Evolutionary conservation across 2,888 invertebrate genomes (phyloP).

Genomic region (Latheticus oryzae): DNA sequence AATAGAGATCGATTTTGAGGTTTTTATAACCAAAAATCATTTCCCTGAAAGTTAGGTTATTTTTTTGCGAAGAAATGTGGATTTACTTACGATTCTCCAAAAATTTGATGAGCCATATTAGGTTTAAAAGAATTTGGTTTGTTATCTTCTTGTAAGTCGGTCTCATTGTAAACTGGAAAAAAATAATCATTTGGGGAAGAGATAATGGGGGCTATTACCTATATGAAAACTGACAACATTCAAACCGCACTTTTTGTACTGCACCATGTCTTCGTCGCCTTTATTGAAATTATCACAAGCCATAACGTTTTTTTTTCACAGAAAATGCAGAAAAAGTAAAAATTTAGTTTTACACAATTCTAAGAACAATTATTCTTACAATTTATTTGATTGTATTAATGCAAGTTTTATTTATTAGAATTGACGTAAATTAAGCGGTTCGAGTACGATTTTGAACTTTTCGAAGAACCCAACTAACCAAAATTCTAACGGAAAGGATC

Average conservation of each 20-base stretch:
- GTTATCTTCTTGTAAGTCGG: conserved; percentile 41
- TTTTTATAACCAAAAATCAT: conserved; percentile 94
- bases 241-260: conserved; percentile 50
- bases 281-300: too few species aligned
- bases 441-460: too few species aligned
- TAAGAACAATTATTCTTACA: too few species aligned
- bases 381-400: too few species aligned
- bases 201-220: conserved; percentile 40
- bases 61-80: too few species aligned
- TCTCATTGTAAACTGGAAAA: conserved; percentile 48
- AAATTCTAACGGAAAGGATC: too few species aligned
- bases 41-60: conserved; percentile 68
- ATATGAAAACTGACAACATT: conserved; percentile 51
- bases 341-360: too few species aligned
- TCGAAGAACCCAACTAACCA: too few species aligned
- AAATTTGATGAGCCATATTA: conserved; percentile 93
- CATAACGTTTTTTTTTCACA: too few species aligned
- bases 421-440: too few species aligned
- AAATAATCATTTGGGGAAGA: not conserved
- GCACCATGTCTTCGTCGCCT: conserved; percentile 50
- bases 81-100: conserved; percentile 79
- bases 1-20: conserved; percentile 67
- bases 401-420: too few species aligned
- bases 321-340: too few species aligned
- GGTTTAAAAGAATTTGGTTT: conserved; percentile 72